Percentiles rank a stretch among this genome's conserved stretches.
Conservation (phyloP, 2,113 vertebrate genomes). For the Brachypteracias leptosomus region DNA sequence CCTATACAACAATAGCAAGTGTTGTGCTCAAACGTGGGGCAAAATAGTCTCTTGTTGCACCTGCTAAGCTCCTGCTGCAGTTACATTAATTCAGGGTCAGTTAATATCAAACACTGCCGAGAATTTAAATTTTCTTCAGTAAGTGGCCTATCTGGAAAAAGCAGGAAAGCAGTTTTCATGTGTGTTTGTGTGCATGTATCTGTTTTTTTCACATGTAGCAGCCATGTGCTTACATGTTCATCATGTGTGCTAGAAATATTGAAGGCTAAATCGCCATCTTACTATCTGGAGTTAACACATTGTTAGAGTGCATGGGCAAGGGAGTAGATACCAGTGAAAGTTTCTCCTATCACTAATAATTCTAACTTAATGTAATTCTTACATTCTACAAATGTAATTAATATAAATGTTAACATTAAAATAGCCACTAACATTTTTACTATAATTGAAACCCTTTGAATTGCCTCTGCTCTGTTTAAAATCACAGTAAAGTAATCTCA, state of each 20-base stretch:
- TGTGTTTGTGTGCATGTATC: background rate
- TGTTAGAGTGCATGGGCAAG: background rate
- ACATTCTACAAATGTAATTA: background rate
- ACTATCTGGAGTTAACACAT: background rate
- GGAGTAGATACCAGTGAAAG: background rate
- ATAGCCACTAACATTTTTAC: background rate
- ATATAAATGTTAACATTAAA: background rate
- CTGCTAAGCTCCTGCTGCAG: background rate
- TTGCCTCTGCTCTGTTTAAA: background rate
- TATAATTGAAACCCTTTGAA: background rate
- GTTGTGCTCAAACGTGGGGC: slow-evolving; percentile 9
- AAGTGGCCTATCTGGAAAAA: background rate
- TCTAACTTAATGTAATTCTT: too few species aligned
- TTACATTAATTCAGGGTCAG: slow-evolving; percentile 6
- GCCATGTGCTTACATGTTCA: background rate
- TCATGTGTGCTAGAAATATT: background rate
- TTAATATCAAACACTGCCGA: slow-evolving; percentile 54
- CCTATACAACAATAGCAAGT: slow-evolving; percentile 47
- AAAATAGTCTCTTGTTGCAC: background rate
- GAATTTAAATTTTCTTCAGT: slow-evolving; percentile 46
- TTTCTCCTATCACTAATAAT: background rate
- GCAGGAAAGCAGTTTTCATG: background rate
- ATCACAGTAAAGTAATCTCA: background rate
- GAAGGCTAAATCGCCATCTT: background rate
- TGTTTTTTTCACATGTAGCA: background rate